Evolutionary conservation across 1,140 invertebrate species (phyloP), one percentile per base, ranked within the genome.

Genomic region (Leptopilina boulardi): DNA sequence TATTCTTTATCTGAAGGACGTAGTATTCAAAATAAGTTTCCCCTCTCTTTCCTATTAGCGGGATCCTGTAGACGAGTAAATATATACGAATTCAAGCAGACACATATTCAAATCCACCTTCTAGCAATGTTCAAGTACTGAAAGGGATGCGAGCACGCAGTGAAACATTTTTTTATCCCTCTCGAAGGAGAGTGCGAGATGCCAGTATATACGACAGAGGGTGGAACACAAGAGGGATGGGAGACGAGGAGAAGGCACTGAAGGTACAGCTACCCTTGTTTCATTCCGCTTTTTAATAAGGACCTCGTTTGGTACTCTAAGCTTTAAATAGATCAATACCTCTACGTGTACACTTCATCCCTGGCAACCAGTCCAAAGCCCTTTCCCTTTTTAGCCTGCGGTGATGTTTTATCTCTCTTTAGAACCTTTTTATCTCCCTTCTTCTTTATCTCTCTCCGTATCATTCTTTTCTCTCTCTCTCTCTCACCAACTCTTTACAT

Each of bases 321-420:
- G 89, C 89, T 90, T 91, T 90, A 90, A 91, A 91, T 90, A 91
- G 88, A 90, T 91, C 90, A 90, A 90, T 91, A 91, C 89, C 86
- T n/a, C n/a, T 87, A 87, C 89, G 86, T 87, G 34, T 38, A 38
- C 34, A 89, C 86, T 90, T 89, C 86, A 87, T 89, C 88, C 88
- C 88, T 88, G 87, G 88, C 87, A 86, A 88, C 87, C 82, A 87
- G 87, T 85, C 84, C 86, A 83, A 82, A 75, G 71, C 80, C 75
- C 75, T 79, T 77, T 74, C 74, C 75, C 77, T 75, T 79, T 78
- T 80, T 81, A 78, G 71, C 82, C 83, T 79, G 79, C 79, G 75
- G 81, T 82, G 80, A 71, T 59, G 23, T 34, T 75, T 44, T 54
- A 41, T 71, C 82, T 23, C 44, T 21, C 70, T 72, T 54, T 73